phyloP scores from a whole-genome alignment of 2,113 vertebrate species.

The Natator depressus region DNA sequence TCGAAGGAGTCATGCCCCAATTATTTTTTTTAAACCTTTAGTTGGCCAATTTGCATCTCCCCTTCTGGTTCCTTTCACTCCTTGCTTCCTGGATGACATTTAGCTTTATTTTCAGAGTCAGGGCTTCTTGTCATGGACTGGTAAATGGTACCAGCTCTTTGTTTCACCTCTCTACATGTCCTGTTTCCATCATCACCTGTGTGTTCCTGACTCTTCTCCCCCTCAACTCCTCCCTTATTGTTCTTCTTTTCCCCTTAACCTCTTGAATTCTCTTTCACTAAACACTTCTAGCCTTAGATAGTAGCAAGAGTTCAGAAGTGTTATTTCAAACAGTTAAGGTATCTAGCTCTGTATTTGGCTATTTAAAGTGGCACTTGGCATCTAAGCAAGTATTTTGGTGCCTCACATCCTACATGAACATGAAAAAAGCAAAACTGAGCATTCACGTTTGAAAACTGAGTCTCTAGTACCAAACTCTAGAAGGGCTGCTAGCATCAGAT shows the following conservation, averaged over 20 bases:
- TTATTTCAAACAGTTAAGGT: not conserved
- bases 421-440: not conserved
- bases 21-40: not conserved
- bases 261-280: not conserved
- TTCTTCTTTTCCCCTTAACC: not conserved
- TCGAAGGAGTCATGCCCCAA: not conserved
- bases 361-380: not conserved
- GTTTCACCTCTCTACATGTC: not conserved
- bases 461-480: not conserved
- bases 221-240: fast-evolving
- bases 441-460: not conserved
- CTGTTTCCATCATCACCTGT: not conserved
- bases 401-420: not conserved
- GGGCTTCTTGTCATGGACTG: not conserved
- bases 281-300: not conserved
- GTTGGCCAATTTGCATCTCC: fast-evolving
- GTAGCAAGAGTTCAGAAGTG: not conserved
- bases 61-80: not conserved
- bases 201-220: not conserved
- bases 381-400: not conserved
- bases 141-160: not conserved
- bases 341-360: not conserved
- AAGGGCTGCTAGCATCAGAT: not conserved
- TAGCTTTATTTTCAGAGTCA: not conserved
- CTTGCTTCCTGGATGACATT: not conserved